A percentile compares a stretch with the other conserved stretches of the same genome.
phyloP scores from a whole-genome alignment of 2,113 vertebrate species.

The Motacilla alba region DNA sequence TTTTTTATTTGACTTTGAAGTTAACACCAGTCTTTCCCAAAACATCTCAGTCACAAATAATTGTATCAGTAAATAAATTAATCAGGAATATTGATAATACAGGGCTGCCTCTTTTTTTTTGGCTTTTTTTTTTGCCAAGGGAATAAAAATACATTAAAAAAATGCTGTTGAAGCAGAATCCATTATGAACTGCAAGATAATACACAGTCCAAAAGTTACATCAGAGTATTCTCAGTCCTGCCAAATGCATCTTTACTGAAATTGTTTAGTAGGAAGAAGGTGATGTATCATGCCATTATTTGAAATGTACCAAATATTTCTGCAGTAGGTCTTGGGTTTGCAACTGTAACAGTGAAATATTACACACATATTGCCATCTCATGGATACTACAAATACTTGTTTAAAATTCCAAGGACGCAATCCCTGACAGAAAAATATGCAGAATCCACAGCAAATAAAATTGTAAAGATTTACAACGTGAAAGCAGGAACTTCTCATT shows the following conservation, averaged over 20 bases:
- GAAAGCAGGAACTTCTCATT: conserved; percentile 10
- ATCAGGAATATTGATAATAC: neutral
- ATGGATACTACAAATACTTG: conserved; percentile 32
- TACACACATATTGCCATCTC: conserved; percentile 44
- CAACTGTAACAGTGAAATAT: neutral
- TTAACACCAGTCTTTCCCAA: neutral
- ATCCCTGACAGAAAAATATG: neutral
- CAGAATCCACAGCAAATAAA: neutral
- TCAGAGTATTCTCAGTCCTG: neutral
- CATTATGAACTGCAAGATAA: neutral
- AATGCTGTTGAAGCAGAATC: neutral
- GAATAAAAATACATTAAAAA: neutral
- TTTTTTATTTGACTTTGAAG: neutral
- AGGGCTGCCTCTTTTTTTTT: neutral
- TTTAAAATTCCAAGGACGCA: neutral
- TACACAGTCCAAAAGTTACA: conserved; percentile 12
- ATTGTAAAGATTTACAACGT: neutral
- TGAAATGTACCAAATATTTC: neutral
- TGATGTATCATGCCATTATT: neutral
- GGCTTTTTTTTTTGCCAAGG: neutral
- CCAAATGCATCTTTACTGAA: conserved; percentile 7
- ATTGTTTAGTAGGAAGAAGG: neutral
- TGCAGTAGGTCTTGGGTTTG: neutral
- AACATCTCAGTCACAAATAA: neutral
- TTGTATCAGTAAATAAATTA: neutral